Evolutionary conservation across 2,888 invertebrate genomes (phyloP).

Genomic region (Himalopsyche tibetana): DNA sequence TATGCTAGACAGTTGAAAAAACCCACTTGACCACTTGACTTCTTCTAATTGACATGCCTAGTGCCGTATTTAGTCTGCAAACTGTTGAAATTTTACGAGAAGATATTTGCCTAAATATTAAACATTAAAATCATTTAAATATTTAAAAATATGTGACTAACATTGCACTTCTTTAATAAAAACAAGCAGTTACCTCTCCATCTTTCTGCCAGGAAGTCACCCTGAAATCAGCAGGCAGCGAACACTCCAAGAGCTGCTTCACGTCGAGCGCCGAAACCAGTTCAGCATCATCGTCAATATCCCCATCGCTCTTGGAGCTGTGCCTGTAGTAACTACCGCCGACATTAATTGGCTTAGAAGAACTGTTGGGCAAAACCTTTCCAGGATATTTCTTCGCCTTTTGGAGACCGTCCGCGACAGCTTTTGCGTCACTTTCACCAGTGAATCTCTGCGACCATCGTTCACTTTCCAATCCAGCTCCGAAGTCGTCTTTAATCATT

Average conservation of each 20-base stretch:
- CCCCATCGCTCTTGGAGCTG: not conserved
- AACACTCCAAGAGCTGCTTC: conserved; percentile 55
- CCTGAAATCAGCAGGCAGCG: conserved; percentile 50
- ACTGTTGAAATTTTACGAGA: too few species aligned
- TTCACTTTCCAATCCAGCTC: not conserved
- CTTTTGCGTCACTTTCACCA: not conserved
- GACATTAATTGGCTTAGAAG: not conserved
- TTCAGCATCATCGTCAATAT: conserved; percentile 50
- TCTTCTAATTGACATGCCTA: too few species aligned
- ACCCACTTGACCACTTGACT: too few species aligned
- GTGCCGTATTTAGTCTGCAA: too few species aligned
- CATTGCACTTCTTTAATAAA: too few species aligned
- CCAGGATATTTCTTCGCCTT: conserved; percentile 20
- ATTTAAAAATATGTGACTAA: too few species aligned
- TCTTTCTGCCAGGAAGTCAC: conserved; percentile 56
- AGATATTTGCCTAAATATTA: too few species aligned
- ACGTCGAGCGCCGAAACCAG: conserved; percentile 51
- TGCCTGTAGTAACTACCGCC: conserved; percentile 7
- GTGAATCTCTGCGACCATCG: not conserved
- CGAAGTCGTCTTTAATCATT: conserved; percentile 18
- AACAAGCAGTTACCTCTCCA: conserved; percentile 53
- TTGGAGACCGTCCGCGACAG: not conserved
- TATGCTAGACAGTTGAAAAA: too few species aligned
- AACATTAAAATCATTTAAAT: too few species aligned
- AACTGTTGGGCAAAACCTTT: not conserved